These are phyloP conservation scores for Olivierus martensii DNA, from an alignment of 1,140 invertebrate genomes.

Conservation along the genomic window DNA sequence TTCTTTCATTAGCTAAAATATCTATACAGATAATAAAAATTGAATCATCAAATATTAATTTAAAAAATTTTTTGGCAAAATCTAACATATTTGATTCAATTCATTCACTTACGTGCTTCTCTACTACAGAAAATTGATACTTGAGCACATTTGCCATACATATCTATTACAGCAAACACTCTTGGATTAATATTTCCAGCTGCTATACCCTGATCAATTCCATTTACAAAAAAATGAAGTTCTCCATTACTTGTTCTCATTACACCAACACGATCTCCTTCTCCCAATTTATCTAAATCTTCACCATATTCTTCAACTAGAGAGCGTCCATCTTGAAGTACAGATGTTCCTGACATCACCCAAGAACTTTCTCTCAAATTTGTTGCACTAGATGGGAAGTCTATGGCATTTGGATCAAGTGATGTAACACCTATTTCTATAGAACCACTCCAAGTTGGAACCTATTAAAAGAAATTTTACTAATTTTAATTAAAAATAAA, in stretches of 20 bases:
- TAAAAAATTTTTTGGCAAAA: too few relatives aligned
- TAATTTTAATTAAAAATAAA: too few relatives aligned
- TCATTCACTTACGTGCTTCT: neutral
- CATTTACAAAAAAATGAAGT: constrained; percentile 79
- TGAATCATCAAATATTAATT: neutral
- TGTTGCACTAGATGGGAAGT: constrained; percentile 65
- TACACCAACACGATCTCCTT: constrained; percentile 71
- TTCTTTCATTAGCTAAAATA: neutral
- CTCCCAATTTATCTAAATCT: constrained; percentile 63
- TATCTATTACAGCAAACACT: constrained; percentile 65
- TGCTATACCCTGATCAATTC: constrained; percentile 70
- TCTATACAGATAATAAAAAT: neutral
- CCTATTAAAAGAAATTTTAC: constrained; percentile 30
- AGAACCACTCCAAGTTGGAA: constrained; percentile 73
- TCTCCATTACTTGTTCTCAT: constrained; percentile 66
- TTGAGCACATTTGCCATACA: constrained; percentile 87
- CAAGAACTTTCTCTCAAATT: constrained; percentile 71
- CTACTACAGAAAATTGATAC: constrained; percentile 38
- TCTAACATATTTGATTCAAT: too few relatives aligned
- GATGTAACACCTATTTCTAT: constrained; percentile 84
- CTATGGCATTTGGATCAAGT: constrained; percentile 61
- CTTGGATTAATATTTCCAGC: constrained; percentile 40
- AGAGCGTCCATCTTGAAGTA: constrained; percentile 65
- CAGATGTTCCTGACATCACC: constrained; percentile 73
- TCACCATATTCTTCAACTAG: constrained; percentile 66